A percentile compares a stretch with the other conserved stretches of the same genome.
phyloP scores from a whole-genome alignment of 1,140 invertebrate genomes.

The Monomorium pharaonis region DNA sequence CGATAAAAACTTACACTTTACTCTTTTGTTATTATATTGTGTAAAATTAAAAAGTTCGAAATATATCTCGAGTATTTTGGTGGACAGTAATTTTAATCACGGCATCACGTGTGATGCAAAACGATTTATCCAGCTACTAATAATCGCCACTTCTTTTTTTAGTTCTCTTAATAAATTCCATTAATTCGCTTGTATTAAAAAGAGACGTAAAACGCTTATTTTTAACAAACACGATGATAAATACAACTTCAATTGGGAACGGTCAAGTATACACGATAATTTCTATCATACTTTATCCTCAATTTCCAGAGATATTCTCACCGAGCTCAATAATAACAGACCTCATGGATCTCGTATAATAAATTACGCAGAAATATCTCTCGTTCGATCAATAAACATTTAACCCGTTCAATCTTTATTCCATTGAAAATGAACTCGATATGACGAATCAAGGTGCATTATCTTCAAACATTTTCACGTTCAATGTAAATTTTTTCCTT shows the following conservation, averaged over 20 bases:
- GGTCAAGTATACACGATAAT: background rate
- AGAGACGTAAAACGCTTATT: background rate
- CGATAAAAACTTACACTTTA: constrained; percentile 4
- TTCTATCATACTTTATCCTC: constrained; percentile 1
- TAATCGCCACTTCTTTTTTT: background rate
- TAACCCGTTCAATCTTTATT: constrained; percentile 23
- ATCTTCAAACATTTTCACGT: background rate
- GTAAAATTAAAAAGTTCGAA: background rate
- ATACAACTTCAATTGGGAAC: background rate
- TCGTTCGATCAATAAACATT: constrained; percentile 37
- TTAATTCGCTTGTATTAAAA: background rate
- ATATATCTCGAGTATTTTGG: background rate
- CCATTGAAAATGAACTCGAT: background rate
- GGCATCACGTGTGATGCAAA: background rate
- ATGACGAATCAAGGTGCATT: background rate
- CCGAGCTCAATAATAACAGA: background rate
- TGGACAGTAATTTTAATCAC: background rate
- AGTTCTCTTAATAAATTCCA: background rate
- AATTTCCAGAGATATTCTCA: constrained; percentile 24
- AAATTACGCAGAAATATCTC: background rate
- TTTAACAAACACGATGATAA: background rate
- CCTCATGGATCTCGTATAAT: background rate
- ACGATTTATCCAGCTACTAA: background rate
- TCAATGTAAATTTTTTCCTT: background rate
- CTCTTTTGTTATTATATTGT: background rate